These are phyloP conservation scores for Sebastes ruberrimus DNA, from an alignment of 2,797 vertebrate genomes.

Conservation along the genomic window DNA sequence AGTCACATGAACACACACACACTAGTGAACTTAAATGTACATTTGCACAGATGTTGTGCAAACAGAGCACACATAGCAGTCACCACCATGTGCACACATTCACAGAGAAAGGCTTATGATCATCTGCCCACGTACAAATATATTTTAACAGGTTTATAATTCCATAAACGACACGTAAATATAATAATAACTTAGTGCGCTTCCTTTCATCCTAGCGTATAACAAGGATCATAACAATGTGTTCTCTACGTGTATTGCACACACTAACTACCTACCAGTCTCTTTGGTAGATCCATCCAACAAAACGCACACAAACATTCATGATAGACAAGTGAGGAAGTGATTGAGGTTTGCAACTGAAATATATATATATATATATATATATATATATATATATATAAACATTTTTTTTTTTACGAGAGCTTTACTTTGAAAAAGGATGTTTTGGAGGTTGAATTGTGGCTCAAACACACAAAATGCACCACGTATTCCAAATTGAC, in stretches of 20 bases:
- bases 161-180: not conserved
- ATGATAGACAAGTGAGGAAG: not conserved
- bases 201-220: not conserved
- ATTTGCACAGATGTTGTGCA: constrained; percentile 7
- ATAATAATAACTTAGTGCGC: not conserved
- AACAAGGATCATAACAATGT: not conserved
- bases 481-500: not conserved
- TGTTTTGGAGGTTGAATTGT: not conserved
- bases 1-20: constrained; percentile 45
- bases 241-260: not conserved
- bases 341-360: not conserved
- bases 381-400: too few species aligned
- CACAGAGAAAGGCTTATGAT: not conserved
- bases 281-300: not conserved
- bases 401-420: not conserved
- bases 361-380: too few species aligned
- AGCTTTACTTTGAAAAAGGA: not conserved
- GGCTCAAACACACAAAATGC: not conserved
- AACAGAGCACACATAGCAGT: not conserved
- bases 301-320: not conserved
- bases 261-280: not conserved
- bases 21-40: not conserved
- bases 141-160: not conserved
- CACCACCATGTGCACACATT: not conserved
- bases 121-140: not conserved